Evolutionary conservation across 2,888 invertebrate genomes (phyloP).

Genomic region (Callosobruchus maculatus): DNA sequence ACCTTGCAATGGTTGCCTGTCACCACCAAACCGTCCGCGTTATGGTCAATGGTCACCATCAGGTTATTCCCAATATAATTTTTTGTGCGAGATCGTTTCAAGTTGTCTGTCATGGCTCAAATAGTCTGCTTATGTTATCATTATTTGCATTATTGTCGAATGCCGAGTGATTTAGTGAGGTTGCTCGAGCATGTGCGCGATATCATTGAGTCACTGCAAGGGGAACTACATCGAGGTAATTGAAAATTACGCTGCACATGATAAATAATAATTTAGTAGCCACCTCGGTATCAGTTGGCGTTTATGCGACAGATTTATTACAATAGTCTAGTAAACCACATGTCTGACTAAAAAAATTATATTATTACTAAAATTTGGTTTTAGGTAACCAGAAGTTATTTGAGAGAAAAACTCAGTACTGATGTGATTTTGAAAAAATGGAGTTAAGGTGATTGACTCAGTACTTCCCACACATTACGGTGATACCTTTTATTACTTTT

Average conservation of each 20-base stretch:
- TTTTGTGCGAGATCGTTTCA: constrained; percentile 5
- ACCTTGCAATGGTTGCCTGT: constrained; percentile 27
- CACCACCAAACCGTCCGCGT: constrained; percentile 13
- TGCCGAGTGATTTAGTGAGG: not conserved
- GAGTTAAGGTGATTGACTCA: too few species aligned
- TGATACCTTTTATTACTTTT: too few species aligned
- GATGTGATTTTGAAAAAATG: too few species aligned
- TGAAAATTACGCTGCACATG: not conserved
- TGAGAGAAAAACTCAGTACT: too few species aligned
- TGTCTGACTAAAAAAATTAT: too few species aligned
- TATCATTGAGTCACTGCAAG: not conserved
- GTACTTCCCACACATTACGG: too few species aligned
- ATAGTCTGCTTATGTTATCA: not conserved
- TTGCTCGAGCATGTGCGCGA: not conserved
- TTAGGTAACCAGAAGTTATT: too few species aligned
- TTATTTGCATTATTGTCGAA: not conserved
- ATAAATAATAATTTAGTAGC: not conserved
- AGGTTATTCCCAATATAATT: constrained; percentile 22
- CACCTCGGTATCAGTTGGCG: not conserved
- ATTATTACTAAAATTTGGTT: too few species aligned
- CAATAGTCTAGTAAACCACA: not conserved
- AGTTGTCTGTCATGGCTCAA: constrained; percentile 1
- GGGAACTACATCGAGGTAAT: not conserved
- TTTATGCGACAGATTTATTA: not conserved
- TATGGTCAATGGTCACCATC: constrained; percentile 15